Evolutionary conservation across 2,797 vertebrate genomes (phyloP), one percentile per base, ranked within the genome.

Genomic region (Xiphophorus birchmanni): DNA sequence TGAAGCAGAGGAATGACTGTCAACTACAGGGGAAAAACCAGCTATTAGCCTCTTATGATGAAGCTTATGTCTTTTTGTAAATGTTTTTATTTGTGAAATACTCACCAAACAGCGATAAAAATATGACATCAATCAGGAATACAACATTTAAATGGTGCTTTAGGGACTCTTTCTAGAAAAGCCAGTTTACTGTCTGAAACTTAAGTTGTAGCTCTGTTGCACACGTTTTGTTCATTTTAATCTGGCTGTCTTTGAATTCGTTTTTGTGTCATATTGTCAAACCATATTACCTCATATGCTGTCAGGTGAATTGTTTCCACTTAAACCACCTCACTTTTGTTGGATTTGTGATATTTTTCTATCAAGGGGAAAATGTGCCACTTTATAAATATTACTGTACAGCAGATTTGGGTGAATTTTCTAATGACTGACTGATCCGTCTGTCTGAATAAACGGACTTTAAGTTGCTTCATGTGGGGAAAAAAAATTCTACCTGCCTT

Each of bases 191-290:
- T 7, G 69, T 73, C 76, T 74, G 44, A 26, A 9, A 72, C 75
- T 72, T 73, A 45, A 18, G 13, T 81, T 67, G 23, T 50, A 29
- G 17, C 21, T 4, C 44, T 69, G n/a, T 48, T 74, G 10, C 21
- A 29, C 1, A 29, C 42, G 8, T 5, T 32, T 81, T 65, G 60
- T 37, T 76, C 81, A 13, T 82, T 88, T 79, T 12, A 72, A 74
- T 75, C 84, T 94, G 89, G 81, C 88, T 83, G 82, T 86, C 94
- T 93, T 95, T 96, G 93, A 96, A 92, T 83, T 73, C 9, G 56
- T 26, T 76, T 84, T 17, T 80, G 74, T 80, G n/a, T 29, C 48
- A 80, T 69, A 45, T 80, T 73, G 47, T 77, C 29, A n/a, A 84
- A 75, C 52, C 78, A 45, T 50, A n/a, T 65, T 75, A 56, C 40